These are phyloP conservation scores for Limnephilus auricula DNA, from an alignment of 2,888 invertebrate species.

Conservation along the genomic window DNA sequence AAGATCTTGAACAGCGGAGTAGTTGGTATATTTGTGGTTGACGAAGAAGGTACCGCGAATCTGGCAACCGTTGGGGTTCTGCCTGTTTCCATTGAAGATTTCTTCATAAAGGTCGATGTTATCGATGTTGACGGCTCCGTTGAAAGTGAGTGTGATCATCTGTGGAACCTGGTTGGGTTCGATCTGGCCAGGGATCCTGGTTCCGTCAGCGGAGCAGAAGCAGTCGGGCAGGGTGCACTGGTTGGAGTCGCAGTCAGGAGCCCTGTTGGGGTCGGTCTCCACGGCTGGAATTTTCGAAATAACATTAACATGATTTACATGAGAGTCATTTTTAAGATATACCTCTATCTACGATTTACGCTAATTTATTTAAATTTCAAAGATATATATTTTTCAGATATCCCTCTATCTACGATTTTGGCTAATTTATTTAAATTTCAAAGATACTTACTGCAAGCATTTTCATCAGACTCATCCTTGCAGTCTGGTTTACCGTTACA, in stretches of 20 bases:
- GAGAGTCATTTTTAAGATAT: background rate
- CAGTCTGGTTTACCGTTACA: slow-evolving; percentile 96
- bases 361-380: background rate
- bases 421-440: background rate
- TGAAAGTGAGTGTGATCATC: slow-evolving; percentile 95
- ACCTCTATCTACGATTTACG: background rate
- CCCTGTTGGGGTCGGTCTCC: slow-evolving; percentile 93
- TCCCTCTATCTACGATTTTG: background rate
- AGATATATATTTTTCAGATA: too few relatives aligned
- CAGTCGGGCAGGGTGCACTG: slow-evolving; percentile 94
- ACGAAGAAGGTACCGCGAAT: slow-evolving; percentile 94
- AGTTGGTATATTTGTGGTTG: slow-evolving; percentile 94
- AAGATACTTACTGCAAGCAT: slow-evolving; percentile 91
- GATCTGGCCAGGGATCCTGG: slow-evolving; percentile 90
- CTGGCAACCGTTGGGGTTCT: slow-evolving; percentile 93
- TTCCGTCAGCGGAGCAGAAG: slow-evolving; percentile 95
- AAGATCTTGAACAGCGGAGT: slow-evolving; percentile 92
- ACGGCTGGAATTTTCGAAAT: slow-evolving; percentile 80
- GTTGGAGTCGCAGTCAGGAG: slow-evolving; percentile 93
- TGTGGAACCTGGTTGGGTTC: slow-evolving; percentile 92
- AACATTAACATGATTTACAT: background rate
- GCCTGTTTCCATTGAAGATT: slow-evolving; percentile 89
- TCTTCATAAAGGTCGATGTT: slow-evolving; percentile 95
- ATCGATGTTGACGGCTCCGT: slow-evolving; percentile 94
- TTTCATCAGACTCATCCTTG: slow-evolving; percentile 96